These are phyloP conservation scores for Acrossocheilus fasciatus DNA, from an alignment of 2,797 vertebrate genomes.

Conservation along the genomic window DNA sequence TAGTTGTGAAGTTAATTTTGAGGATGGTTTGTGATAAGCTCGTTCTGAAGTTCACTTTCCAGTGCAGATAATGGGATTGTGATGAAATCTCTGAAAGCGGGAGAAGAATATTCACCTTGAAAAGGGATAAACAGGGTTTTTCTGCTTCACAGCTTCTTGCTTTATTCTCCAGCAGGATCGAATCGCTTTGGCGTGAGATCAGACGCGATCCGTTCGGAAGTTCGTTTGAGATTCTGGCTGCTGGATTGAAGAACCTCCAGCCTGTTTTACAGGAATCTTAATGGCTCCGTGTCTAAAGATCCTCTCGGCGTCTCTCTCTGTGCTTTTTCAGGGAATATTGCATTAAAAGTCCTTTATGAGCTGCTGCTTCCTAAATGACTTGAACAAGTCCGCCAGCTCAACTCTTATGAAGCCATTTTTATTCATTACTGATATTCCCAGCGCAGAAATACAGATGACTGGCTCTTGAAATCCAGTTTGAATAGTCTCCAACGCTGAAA, in stretches of 20 bases:
- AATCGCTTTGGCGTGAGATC: background rate
- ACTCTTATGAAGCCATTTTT: constrained; percentile 44
- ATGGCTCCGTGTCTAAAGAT: background rate
- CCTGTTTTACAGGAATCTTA: background rate
- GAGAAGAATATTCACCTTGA: background rate
- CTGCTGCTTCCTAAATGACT: constrained; percentile 14
- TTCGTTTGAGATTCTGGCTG: background rate
- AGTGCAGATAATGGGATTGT: background rate
- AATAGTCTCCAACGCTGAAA: constrained; percentile 1
- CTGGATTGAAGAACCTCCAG: background rate
- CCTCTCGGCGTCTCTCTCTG: background rate
- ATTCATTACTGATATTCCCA: constrained; percentile 67
- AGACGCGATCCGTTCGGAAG: background rate
- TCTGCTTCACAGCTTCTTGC: background rate
- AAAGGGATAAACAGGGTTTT: background rate
- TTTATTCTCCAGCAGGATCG: background rate
- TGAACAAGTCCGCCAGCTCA: background rate
- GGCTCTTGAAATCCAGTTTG: constrained; percentile 9
- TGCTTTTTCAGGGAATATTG: constrained; percentile 17
- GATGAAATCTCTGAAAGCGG: background rate
- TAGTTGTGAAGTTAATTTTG: background rate
- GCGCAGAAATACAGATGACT: constrained; percentile 44
- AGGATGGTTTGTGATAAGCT: background rate
- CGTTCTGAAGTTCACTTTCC: background rate
- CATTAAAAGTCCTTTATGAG: constrained; percentile 5